A percentile compares a stretch with the other conserved stretches of the same genome.
These are phyloP conservation scores for Lysandra bellargus DNA, from an alignment of 2,888 invertebrate species.

Conservation along the genomic window DNA sequence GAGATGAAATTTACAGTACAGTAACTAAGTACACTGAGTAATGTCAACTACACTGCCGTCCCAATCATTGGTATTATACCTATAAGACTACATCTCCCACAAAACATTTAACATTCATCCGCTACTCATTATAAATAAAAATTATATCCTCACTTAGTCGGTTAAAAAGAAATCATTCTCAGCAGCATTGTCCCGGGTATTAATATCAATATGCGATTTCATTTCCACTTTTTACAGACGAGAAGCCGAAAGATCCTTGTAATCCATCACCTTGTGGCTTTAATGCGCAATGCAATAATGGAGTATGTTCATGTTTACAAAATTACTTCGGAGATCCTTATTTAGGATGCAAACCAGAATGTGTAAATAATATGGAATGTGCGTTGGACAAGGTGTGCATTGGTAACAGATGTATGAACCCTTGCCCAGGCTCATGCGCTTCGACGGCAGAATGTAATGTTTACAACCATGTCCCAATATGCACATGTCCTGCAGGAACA, in stretches of 20 bases:
- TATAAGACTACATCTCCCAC: too few relatives aligned
- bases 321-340: constrained; percentile 89
- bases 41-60: too few relatives aligned
- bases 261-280: constrained; percentile 86
- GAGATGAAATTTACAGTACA: too few relatives aligned
- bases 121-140: too few relatives aligned
- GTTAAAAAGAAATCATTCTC: too few relatives aligned
- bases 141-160: too few relatives aligned
- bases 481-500: constrained; percentile 83
- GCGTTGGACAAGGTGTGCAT: constrained; percentile 84
- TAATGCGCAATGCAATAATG: constrained; percentile 83
- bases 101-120: too few relatives aligned
- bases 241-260: constrained; percentile 81
- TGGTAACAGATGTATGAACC: constrained; percentile 86
- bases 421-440: constrained; percentile 87
- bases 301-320: constrained; percentile 84
- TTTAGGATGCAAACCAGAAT: constrained; percentile 88
- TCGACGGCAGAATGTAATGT: constrained; percentile 79
- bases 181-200: too few relatives aligned
- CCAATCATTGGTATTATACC: too few relatives aligned
- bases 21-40: too few relatives aligned
- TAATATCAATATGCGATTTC: too few relatives aligned
- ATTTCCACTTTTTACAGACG: constrained; percentile 54
- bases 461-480: constrained; percentile 84
- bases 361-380: constrained; percentile 88